phyloP scores from a whole-genome alignment of 2,888 invertebrate species.

The Ischnura elegans region DNA sequence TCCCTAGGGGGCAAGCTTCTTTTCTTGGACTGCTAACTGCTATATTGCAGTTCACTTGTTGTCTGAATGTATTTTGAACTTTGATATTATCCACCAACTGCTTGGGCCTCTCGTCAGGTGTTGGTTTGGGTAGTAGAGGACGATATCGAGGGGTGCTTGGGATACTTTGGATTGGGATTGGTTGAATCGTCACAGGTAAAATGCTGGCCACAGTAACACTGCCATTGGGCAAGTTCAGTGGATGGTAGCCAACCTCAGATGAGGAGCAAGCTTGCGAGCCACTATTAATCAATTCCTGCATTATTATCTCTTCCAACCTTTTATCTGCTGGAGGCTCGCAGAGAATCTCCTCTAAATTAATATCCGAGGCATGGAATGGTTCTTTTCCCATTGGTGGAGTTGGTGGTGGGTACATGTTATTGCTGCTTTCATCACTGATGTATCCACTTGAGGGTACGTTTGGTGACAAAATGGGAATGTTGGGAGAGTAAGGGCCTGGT shows the following conservation, averaged over 20 bases:
- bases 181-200: not conserved
- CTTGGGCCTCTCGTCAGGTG: not conserved
- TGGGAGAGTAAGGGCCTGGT: conserved; percentile 32
- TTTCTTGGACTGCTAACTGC: not conserved
- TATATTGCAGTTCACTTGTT: not conserved
- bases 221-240: not conserved
- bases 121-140: conserved; percentile 8
- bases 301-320: not conserved
- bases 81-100: not conserved
- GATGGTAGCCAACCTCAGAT: not conserved
- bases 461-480: conserved; percentile 22
- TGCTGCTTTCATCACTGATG: conserved; percentile 20
- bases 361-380: not conserved
- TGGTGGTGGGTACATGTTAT: not conserved
- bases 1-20: not conserved
- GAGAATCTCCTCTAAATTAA: not conserved
- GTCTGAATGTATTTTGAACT: not conserved
- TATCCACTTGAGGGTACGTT: conserved; percentile 25
- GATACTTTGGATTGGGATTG: not conserved
- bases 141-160: not conserved
- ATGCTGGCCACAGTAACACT: not conserved
- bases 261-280: not conserved
- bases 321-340: not conserved
- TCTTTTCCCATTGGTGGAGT: not conserved
- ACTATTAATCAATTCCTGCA: not conserved